Percentiles rank a stretch among this genome's conserved stretches.
phyloP scores from a whole-genome alignment of 2,113 vertebrate genomes.

The Agapornis roseicollis region DNA sequence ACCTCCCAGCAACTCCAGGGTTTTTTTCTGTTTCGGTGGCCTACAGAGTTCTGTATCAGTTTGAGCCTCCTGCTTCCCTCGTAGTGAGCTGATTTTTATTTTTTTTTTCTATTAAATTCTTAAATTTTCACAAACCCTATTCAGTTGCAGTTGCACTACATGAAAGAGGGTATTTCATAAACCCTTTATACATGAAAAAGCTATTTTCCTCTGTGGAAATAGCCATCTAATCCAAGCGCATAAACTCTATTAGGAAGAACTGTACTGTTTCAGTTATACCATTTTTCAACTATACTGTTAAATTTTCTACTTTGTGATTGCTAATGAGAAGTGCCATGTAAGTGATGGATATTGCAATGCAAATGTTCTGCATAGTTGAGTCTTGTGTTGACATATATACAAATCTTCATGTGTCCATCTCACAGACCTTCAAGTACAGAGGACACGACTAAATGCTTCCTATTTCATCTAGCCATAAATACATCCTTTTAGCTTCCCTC shows the following conservation, averaged over 20 bases:
- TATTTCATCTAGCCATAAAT: neutral
- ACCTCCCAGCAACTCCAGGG: neutral
- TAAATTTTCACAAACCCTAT: neutral
- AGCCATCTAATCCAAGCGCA: neutral
- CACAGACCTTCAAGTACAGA: neutral
- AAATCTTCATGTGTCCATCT: constrained; percentile 30
- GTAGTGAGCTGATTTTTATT: neutral
- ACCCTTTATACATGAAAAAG: neutral
- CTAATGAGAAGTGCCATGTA: constrained; percentile 16
- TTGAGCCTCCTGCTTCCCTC: neutral
- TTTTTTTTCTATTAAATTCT: neutral
- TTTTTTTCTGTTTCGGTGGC: neutral
- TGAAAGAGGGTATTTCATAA: neutral
- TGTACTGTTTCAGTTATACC: neutral
- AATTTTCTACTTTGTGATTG: constrained; percentile 28
- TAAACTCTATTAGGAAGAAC: neutral
- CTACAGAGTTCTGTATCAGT: neutral
- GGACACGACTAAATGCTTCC: neutral
- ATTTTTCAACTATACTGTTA: constrained; percentile 26
- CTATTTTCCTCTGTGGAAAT: neutral
- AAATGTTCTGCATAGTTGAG: constrained; percentile 25
- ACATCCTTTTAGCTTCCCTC: neutral
- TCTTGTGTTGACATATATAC: neutral
- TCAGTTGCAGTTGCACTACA: neutral
- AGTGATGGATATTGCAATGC: constrained; percentile 11